A percentile compares a stretch with the other conserved stretches of the same genome.
phyloP scores from a whole-genome alignment of 2,888 invertebrate species.

The Ectemnius continuus region DNA sequence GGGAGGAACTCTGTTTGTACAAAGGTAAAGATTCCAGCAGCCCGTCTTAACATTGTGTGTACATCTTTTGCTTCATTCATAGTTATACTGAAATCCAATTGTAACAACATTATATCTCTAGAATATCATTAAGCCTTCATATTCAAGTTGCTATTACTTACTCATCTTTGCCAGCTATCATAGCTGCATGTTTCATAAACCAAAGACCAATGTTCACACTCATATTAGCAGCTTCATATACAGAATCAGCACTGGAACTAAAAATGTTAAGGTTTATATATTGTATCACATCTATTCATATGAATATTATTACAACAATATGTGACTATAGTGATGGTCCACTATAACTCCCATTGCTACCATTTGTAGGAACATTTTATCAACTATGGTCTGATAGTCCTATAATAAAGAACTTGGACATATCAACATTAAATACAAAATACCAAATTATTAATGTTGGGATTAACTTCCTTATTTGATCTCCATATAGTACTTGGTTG shows the following conservation, averaged over 20 bases:
- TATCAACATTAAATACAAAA: too few relatives aligned
- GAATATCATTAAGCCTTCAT: too few relatives aligned
- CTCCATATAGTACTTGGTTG: too few relatives aligned
- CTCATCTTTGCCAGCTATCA: conserved; percentile 79
- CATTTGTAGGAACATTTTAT: too few relatives aligned
- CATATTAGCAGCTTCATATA: conserved; percentile 82
- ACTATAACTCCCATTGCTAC: too few relatives aligned
- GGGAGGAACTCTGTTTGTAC: conserved; percentile 79
- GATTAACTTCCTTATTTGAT: too few relatives aligned
- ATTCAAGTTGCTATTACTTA: conserved; percentile 50
- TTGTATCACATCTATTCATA: neutral
- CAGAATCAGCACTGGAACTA: conserved; percentile 78
- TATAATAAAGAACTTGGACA: too few relatives aligned
- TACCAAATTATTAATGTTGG: too few relatives aligned
- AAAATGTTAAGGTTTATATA: conserved; percentile 29
- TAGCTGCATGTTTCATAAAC: conserved; percentile 83
- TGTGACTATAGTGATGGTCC: too few relatives aligned
- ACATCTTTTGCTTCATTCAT: conserved; percentile 84
- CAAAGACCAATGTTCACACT: conserved; percentile 82
- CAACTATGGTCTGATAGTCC: too few relatives aligned
- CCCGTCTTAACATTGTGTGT: conserved; percentile 81
- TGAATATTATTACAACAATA: too few relatives aligned
- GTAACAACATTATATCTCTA: neutral
- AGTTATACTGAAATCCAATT: conserved; percentile 67
- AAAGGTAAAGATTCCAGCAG: conserved; percentile 82